Conservation (phyloP, 2,888 invertebrate species). For the Spialia ferax region DNA sequence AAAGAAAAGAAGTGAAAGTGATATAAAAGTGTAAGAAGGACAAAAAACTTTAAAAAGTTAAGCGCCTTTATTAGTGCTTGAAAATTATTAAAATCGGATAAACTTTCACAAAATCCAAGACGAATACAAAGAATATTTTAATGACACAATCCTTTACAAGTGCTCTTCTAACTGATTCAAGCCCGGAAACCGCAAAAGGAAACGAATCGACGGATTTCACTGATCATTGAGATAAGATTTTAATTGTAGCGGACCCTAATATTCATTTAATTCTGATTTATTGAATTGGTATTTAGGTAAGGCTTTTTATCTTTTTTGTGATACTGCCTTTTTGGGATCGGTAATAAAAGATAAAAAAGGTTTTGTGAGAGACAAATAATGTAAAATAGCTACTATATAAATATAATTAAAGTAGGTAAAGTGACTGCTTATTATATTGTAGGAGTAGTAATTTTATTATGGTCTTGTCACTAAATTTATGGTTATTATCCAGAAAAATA, state of each 20-base stretch:
- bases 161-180: constrained; percentile 10
- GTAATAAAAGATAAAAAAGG: not conserved
- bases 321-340: not conserved
- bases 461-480: too few species aligned
- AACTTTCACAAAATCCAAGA: not conserved
- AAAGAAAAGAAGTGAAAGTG: too few species aligned
- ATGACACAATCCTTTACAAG: constrained; percentile 19
- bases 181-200: constrained; percentile 12
- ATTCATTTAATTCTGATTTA: not conserved
- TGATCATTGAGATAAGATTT: constrained; percentile 7
- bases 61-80: not conserved
- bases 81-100: not conserved
- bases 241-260: not conserved
- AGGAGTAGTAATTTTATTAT: too few species aligned
- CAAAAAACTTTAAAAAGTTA: not conserved
- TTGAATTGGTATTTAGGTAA: not conserved
- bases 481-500: too few species aligned
- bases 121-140: constrained; percentile 17
- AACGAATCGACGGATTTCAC: constrained; percentile 3
- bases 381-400: too few species aligned
- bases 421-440: too few species aligned
- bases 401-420: too few species aligned
- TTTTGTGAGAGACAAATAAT: too few species aligned
- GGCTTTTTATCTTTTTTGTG: not conserved
- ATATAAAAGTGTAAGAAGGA: not conserved